phyloP scores from a whole-genome alignment of 2,797 vertebrate species.

The Bradypodion ventrale region DNA sequence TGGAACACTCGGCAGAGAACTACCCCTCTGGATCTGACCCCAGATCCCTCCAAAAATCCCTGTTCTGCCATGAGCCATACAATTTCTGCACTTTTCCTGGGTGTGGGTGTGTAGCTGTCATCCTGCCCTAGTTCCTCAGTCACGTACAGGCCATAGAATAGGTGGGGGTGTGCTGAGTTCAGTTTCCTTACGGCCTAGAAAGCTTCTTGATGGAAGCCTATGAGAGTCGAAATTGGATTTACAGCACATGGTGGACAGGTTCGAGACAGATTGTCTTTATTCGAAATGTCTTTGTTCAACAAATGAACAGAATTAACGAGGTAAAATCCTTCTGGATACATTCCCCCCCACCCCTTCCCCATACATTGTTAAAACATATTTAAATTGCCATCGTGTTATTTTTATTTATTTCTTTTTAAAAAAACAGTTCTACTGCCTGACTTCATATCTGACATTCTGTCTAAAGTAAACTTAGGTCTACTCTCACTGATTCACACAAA shows the following conservation, averaged over 20 bases:
- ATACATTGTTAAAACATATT: slow-evolving; percentile 85
- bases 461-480: slow-evolving; percentile 87
- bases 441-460: slow-evolving; percentile 87
- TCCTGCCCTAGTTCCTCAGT: background rate
- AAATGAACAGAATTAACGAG: slow-evolving; percentile 91
- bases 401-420: slow-evolving; percentile 57
- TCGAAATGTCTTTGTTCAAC: slow-evolving; percentile 94
- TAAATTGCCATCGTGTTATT: slow-evolving; percentile 82
- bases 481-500: slow-evolving; percentile 87
- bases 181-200: background rate
- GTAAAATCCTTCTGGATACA: slow-evolving; percentile 92
- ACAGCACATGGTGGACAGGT: slow-evolving; percentile 70
- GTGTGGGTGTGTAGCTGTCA: background rate
- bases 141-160: background rate
- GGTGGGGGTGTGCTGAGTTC: too few species aligned
- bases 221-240: slow-evolving; percentile 55
- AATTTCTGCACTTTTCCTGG: background rate
- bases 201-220: background rate
- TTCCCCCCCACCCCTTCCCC: slow-evolving; percentile 78
- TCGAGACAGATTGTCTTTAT: slow-evolving; percentile 99
- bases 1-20: background rate
- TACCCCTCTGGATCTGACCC: background rate
- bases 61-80: too few species aligned
- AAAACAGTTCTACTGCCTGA: slow-evolving; percentile 85
- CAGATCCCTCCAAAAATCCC: too few species aligned